Conservation (phyloP, 2,113 vertebrate genomes). For the Cyanoramphus novaezelandiae region DNA sequence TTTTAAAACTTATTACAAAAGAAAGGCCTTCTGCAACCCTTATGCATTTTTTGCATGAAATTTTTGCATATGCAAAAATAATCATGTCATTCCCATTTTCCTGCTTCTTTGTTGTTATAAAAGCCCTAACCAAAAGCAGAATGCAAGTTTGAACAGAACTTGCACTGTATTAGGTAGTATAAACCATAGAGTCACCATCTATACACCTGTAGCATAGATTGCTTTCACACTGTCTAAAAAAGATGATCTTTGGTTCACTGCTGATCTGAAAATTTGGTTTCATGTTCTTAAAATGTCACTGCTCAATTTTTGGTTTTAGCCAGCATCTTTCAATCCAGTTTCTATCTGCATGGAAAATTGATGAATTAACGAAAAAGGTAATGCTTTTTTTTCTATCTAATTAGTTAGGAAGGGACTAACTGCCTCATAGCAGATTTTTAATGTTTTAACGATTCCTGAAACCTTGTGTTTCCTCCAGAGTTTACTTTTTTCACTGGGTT, state of each 20-base stretch:
- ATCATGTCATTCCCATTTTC: background rate
- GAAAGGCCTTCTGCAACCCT: background rate
- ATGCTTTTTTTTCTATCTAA: background rate
- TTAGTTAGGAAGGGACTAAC: background rate
- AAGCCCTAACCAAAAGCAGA: background rate
- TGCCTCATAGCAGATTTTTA: background rate
- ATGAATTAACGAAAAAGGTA: background rate
- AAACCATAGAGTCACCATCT: background rate
- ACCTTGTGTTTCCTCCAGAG: background rate
- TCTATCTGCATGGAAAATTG: background rate
- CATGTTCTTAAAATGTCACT: background rate
- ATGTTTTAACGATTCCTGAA: background rate
- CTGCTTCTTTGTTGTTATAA: background rate
- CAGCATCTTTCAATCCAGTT: background rate
- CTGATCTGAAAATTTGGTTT: background rate
- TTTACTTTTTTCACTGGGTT: background rate
- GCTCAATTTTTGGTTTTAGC: background rate
- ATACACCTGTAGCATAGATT: background rate
- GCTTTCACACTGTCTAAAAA: background rate
- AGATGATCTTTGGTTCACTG: background rate
- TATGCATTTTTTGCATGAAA: fast-evolving
- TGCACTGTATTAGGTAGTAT: background rate
- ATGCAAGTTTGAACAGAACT: background rate
- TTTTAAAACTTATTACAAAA: background rate
- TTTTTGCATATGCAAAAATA: background rate